A percentile compares a stretch with the other conserved stretches of the same genome.
Conservation (phyloP, 2,113 vertebrate species). For the Cyanoderma ruficeps region DNA sequence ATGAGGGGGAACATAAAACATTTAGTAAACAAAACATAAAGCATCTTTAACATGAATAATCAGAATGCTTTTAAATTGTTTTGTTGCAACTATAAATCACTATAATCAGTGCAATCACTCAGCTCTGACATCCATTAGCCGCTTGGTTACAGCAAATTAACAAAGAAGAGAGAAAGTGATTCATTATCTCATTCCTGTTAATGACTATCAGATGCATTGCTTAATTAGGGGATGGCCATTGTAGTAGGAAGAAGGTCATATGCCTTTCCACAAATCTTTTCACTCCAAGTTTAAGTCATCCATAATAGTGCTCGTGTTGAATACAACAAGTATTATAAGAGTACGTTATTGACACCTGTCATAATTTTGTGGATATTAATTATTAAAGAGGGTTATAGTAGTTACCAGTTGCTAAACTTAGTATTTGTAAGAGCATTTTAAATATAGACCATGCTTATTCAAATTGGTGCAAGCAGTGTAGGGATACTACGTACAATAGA, state of each 20-base stretch:
- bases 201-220: conserved; percentile 95
- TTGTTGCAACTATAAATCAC: conserved; percentile 92
- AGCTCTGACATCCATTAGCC: conserved; percentile 95
- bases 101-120: conserved; percentile 92
- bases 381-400: conserved; percentile 19
- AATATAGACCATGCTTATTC: background rate
- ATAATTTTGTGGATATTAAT: conserved; percentile 31
- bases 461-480: background rate
- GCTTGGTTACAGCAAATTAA: conserved; percentile 94
- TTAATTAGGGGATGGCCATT: conserved; percentile 91
- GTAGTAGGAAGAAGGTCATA: conserved; percentile 87
- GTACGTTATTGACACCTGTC: conserved; percentile 44
- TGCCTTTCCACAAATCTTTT: conserved; percentile 82
- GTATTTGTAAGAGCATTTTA: conserved; percentile 15
- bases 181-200: conserved; percentile 95
- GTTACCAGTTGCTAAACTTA: background rate
- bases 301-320: conserved; percentile 49
- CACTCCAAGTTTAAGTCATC: conserved; percentile 70
- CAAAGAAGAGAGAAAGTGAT: conserved; percentile 90
- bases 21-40: conserved; percentile 86
- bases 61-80: conserved; percentile 89
- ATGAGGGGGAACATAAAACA: conserved; percentile 71
- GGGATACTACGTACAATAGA: background rate
- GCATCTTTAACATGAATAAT: conserved; percentile 88
- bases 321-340: conserved; percentile 62